Evolutionary conservation across 2,113 vertebrate genomes (phyloP).

Genomic region (Cyanoderma ruficeps): DNA sequence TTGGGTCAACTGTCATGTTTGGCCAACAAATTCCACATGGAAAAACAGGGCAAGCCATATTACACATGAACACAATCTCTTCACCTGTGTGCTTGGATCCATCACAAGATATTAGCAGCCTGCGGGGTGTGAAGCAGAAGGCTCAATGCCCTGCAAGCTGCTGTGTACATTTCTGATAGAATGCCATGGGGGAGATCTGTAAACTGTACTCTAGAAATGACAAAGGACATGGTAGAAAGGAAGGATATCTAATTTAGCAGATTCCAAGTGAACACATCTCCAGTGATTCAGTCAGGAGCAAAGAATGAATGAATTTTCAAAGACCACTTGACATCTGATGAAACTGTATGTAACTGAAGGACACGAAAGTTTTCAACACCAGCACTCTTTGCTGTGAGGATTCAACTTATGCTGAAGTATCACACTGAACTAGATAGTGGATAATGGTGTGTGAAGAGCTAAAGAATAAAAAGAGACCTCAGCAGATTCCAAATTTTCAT

Average conservation of each 20-base stretch:
- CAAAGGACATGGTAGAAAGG: neutral
- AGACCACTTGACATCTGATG: neutral
- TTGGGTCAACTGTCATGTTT: neutral
- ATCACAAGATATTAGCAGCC: neutral
- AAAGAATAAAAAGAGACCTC: neutral
- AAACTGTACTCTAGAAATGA: fast-evolving
- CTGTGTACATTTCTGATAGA: neutral
- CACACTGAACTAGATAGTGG: neutral
- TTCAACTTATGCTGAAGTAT: neutral
- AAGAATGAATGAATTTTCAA: neutral
- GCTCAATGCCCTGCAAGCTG: neutral
- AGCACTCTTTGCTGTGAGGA: neutral
- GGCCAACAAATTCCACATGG: neutral
- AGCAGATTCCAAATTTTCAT: neutral
- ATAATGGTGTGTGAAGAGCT: neutral
- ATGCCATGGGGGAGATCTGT: neutral
- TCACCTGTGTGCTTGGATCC: neutral
- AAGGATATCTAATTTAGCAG: neutral
- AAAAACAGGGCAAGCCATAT: neutral
- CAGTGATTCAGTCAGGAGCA: neutral
- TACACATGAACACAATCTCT: neutral
- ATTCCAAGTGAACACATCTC: neutral
- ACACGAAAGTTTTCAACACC: neutral
- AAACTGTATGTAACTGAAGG: neutral
- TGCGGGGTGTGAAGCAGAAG: neutral